Conservation (phyloP, 2,888 invertebrate genomes). For the Laothoe populi region DNA sequence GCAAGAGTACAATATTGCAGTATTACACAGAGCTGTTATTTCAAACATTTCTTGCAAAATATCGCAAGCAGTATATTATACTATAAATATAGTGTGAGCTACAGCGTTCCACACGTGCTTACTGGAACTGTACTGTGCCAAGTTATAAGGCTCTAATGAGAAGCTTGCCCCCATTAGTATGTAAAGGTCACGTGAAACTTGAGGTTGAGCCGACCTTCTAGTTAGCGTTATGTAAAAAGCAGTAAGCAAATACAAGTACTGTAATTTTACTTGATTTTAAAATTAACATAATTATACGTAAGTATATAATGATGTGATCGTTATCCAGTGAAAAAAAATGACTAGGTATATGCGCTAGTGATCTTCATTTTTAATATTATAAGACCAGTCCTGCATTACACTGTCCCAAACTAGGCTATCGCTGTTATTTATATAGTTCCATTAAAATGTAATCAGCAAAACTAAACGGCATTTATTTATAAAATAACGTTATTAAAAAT, state of each 20-base stretch:
- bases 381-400: too few species aligned
- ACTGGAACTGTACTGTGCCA: conserved; percentile 28
- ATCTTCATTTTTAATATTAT: too few species aligned
- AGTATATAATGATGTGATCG: too few species aligned
- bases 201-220: neutral
- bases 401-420: too few species aligned
- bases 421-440: too few species aligned
- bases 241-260: neutral
- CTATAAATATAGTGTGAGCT: conserved; percentile 20
- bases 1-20: neutral
- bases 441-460: too few species aligned
- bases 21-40: neutral
- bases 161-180: neutral
- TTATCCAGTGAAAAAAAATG: too few species aligned
- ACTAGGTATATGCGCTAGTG: too few species aligned
- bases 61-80: conserved; percentile 26
- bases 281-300: too few species aligned
- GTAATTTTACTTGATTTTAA: neutral
- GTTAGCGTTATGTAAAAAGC: neutral
- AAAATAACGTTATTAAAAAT: too few species aligned
- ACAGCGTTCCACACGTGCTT: conserved; percentile 26
- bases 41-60: conserved; percentile 5
- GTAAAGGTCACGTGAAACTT: conserved; percentile 15
- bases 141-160: conserved; percentile 20
- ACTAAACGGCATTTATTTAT: too few species aligned